A percentile compares a stretch with the other conserved stretches of the same genome.
Conservation (phyloP, 1,140 invertebrate species). For the Ctenoplectra terminalis region DNA sequence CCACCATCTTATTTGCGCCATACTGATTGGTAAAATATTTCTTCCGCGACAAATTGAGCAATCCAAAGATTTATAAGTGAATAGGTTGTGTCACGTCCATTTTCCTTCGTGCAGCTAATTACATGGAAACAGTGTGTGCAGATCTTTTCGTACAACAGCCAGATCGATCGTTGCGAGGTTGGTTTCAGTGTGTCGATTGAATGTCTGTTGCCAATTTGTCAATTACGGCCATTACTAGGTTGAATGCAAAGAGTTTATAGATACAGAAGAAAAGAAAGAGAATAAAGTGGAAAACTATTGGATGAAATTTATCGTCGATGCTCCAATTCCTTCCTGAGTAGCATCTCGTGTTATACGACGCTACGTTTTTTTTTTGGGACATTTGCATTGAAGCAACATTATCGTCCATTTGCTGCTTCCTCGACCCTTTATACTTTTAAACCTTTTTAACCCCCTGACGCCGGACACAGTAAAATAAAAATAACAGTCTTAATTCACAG, state of each 20-base stretch:
- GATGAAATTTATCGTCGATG: slow-evolving; percentile 9
- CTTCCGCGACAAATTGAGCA: no score
- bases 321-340: not conserved
- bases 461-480: no score
- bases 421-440: no score
- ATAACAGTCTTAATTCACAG: no score
- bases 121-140: not conserved
- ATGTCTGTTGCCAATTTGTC: slow-evolving; percentile 46
- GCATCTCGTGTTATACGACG: no score
- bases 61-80: no score
- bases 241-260: slow-evolving; percentile 8
- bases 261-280: slow-evolving; percentile 8
- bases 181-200: slow-evolving; percentile 11
- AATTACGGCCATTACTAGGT: slow-evolving; percentile 23
- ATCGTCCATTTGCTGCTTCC: not conserved
- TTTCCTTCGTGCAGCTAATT: not conserved
- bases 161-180: slow-evolving; percentile 26
- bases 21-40: not conserved
- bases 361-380: not conserved
- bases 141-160: not conserved
- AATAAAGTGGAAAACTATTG: slow-evolving; percentile 10
- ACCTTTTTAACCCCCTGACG: no score
- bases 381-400: not conserved
- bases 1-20: no score
- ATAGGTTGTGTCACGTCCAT: no score